These are phyloP conservation scores for Dreissena rostriformis DNA, from an alignment of 1,140 invertebrate genomes.

Conservation along the genomic window DNA sequence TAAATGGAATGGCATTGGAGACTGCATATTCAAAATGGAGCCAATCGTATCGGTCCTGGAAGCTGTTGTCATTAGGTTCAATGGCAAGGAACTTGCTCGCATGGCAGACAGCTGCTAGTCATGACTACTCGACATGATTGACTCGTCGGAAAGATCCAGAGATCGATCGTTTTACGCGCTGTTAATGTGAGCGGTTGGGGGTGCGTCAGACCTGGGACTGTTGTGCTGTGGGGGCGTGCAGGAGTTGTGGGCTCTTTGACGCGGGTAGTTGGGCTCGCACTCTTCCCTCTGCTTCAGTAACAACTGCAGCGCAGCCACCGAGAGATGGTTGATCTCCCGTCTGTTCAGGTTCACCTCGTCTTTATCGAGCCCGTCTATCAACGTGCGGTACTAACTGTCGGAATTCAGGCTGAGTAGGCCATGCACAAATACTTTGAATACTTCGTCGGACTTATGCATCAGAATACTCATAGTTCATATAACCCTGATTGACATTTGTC, in stretches of 20 bases:
- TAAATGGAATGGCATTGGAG: constrained; percentile 54
- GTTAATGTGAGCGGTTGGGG: constrained; percentile 22
- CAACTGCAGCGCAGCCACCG: constrained; percentile 73
- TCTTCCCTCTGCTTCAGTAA: constrained; percentile 73
- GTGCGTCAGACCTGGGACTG: constrained; percentile 46
- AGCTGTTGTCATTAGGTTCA: constrained; percentile 53
- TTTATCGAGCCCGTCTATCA: constrained; percentile 57
- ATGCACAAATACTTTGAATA: too few species aligned
- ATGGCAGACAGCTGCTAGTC: not conserved
- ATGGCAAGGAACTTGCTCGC: constrained; percentile 31
- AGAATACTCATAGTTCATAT: too few species aligned
- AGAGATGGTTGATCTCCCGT: constrained; percentile 55
- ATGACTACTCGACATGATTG: constrained; percentile 43
- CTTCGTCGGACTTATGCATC: too few species aligned
- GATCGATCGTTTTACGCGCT: constrained; percentile 39
- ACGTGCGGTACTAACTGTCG: constrained; percentile 60
- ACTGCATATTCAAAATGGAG: constrained; percentile 55
- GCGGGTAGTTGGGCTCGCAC: constrained; percentile 57
- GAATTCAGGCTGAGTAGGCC: constrained; percentile 80
- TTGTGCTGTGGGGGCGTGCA: constrained; percentile 43
- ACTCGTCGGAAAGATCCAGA: constrained; percentile 54
- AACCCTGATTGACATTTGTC: too few species aligned
- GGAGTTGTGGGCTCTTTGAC: constrained; percentile 28
- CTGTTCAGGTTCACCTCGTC: constrained; percentile 49
- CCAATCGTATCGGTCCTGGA: constrained; percentile 45